A percentile compares a stretch with the other conserved stretches of the same genome.
Conservation (phyloP, 2,888 invertebrate species). For the Dinocampus coccinellae region DNA sequence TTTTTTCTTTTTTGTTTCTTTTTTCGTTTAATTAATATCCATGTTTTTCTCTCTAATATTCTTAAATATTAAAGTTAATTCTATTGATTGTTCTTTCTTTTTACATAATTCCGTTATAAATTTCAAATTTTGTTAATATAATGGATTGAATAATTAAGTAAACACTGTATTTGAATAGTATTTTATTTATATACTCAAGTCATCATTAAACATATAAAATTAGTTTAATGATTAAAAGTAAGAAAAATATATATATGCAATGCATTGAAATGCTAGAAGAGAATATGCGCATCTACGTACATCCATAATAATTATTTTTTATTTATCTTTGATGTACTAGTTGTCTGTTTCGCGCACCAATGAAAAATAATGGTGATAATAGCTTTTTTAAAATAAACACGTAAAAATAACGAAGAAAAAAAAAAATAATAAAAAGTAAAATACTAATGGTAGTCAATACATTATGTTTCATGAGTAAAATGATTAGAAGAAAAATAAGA, state of each 20-base stretch:
- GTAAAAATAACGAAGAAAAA: not conserved
- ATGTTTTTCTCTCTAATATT: not conserved
- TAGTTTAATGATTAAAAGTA: not conserved
- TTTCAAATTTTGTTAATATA: not conserved
- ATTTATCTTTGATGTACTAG: not conserved
- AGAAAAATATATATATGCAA: not conserved
- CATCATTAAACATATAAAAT: not conserved
- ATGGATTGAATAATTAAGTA: not conserved
- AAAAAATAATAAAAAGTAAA: not conserved
- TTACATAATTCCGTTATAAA: not conserved
- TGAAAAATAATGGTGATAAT: no score
- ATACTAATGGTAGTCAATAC: no score
- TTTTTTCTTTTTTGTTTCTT: not conserved
- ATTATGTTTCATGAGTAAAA: no score
- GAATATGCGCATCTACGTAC: not conserved
- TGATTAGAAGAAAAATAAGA: no score
- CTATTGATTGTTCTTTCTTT: not conserved
- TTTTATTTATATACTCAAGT: not conserved
- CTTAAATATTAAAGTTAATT: not conserved
- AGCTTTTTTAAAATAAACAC: not conserved
- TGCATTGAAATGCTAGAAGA: not conserved
- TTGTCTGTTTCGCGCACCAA: not conserved
- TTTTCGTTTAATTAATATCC: not conserved
- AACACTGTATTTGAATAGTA: not conserved
- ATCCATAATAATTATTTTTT: not conserved